Base-by-base conservation (phyloP, 2,797 vertebrate species). In the Sebastes taczanowskii region DNA sequence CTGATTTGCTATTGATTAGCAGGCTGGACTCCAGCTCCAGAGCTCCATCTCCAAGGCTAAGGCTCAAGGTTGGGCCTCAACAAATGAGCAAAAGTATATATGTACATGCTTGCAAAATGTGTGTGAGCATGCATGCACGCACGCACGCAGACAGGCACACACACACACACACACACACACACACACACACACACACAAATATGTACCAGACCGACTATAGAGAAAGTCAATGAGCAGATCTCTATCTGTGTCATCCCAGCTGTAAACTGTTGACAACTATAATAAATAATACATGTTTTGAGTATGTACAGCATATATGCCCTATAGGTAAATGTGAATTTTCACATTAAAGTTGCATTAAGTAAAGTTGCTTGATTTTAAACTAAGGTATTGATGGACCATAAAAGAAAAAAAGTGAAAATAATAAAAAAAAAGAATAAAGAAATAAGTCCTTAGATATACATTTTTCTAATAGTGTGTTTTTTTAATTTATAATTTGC, bases 1-100 rank as follows among this genome's bases (percentile, higher is more conserved):
- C 71, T 94, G 93, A 93, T 94, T 92, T 78, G 78, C 82, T 94
- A 94, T 95, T 88, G 93, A 96, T 95, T 88, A 72, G 74, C 79
- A 52, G 72, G 71, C 68, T 74, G 63, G 62, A 70, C 84, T 83
- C 61, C 77, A 66, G 74, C 77, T 78, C 60, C 67, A 69, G 52
- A 64, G 64, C 46, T 69, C 42, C 63, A 67, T 81, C 83, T 80
- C 67, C 77, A 84, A 90, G 89, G 89, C 88, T 82, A 80, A 66
- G 61, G 75, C 91, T 92, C 90, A 93, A 93, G 93, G 91, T 81
- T 87, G 83, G 69, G 30, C 27, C 61, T 69, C 77, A 85, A 71
- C 55, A 81, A 80, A 79, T 52, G 49, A 52, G 49, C 52, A 66
- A 25, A 78, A 60, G 32, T 76, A 65, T 30, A 52, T 25, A 52